A percentile compares a stretch with the other conserved stretches of the same genome.
Evolutionary conservation across 1,140 invertebrate genomes (phyloP).

Genomic region (Drosophila bifasciata): DNA sequence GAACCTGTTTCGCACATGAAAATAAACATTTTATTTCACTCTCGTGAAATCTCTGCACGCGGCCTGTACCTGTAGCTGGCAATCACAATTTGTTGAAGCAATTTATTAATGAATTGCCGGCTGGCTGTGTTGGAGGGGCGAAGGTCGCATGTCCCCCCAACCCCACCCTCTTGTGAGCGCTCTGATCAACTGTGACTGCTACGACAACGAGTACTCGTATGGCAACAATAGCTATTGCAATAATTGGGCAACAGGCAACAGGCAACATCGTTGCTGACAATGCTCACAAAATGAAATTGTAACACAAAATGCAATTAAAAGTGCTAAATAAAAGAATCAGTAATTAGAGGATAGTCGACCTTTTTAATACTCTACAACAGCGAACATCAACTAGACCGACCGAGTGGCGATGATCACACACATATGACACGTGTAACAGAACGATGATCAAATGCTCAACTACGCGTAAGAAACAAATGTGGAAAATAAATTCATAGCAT

Average conservation of each 20-base stretch:
- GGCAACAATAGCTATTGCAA: slow-evolving; percentile 27
- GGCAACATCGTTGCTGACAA: slow-evolving; percentile 36
- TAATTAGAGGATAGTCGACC: too few species aligned
- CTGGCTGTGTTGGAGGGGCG: slow-evolving; percentile 29
- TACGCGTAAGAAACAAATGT: too few species aligned
- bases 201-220: slow-evolving; percentile 22
- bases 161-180: too few species aligned
- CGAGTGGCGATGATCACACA: too few species aligned
- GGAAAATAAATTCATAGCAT: too few species aligned
- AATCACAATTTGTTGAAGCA: slow-evolving; percentile 22
- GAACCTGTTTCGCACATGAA: background rate
- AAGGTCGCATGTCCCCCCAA: slow-evolving; percentile 39
- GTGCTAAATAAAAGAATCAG: slow-evolving; percentile 23
- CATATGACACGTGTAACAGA: too few species aligned
- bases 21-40: slow-evolving; percentile 10
- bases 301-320: slow-evolving; percentile 72
- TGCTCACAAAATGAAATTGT: slow-evolving; percentile 66
- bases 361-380: background rate
- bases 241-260: too few species aligned
- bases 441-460: too few species aligned
- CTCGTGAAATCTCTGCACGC: slow-evolving; percentile 20
- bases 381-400: background rate
- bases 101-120: slow-evolving; percentile 71
- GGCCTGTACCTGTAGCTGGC: background rate
- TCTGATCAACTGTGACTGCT: slow-evolving; percentile 3